phyloP scores from a whole-genome alignment of 2,888 invertebrate genomes.

The Campaea margaritaria region DNA sequence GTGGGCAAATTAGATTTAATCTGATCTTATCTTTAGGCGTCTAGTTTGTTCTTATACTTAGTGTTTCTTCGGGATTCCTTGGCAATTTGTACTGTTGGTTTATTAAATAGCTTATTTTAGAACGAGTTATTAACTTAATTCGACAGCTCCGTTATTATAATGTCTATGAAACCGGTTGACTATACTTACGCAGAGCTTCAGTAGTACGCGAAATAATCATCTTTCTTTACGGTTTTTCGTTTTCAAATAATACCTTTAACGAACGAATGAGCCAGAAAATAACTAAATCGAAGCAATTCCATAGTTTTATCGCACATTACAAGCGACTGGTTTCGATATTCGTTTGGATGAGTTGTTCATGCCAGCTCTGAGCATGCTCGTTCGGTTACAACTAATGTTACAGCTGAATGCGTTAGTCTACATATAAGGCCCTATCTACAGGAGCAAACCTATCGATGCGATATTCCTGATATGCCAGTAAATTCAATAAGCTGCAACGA shows the following conservation, averaged over 20 bases:
- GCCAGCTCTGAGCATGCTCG: constrained; percentile 1
- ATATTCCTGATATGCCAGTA: too few species aligned
- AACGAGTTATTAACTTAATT: not conserved
- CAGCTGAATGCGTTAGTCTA: not conserved
- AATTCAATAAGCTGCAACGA: too few species aligned
- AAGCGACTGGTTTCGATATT: constrained; percentile 6
- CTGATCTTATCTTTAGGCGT: constrained; percentile 27
- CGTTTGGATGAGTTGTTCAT: not conserved
- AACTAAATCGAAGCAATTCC: not conserved
- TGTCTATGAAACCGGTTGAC: too few species aligned
- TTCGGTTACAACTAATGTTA: not conserved
- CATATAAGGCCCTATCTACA: not conserved
- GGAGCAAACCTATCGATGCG: too few species aligned
- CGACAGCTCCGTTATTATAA: too few species aligned
- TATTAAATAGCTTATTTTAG: constrained; percentile 1
- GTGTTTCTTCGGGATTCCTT: constrained; percentile 20
- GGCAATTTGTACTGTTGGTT: constrained; percentile 17
- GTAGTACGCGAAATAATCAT: too few species aligned
- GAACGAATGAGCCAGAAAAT: too few species aligned
- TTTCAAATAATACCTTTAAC: too few species aligned
- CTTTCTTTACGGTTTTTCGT: too few species aligned
- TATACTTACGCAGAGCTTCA: too few species aligned
- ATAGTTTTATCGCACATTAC: not conserved
- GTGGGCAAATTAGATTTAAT: constrained; percentile 40
- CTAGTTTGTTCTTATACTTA: constrained; percentile 28